Percentiles rank a stretch among this genome's conserved stretches.
phyloP scores from a whole-genome alignment of 2,113 vertebrate species.

The Hypocryptadius cinnamomeus region DNA sequence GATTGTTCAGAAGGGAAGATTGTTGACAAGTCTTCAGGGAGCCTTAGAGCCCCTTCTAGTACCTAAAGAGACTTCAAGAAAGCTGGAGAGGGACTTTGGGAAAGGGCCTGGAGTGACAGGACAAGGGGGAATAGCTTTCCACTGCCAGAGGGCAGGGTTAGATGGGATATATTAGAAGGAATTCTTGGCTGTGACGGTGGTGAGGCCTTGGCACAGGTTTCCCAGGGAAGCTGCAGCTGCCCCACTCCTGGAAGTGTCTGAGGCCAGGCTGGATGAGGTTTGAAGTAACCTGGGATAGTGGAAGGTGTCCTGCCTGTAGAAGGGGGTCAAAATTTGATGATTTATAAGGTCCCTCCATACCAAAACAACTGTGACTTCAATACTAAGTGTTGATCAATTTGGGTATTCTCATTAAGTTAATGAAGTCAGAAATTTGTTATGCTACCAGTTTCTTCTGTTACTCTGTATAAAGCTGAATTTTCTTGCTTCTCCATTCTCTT shows the following conservation, averaged over 20 bases:
- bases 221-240: not conserved
- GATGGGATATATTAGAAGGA: not conserved
- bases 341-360: not conserved
- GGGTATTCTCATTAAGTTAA: not conserved
- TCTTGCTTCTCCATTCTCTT: not conserved
- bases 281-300: not conserved
- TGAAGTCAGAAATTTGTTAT: not conserved
- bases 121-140: not conserved
- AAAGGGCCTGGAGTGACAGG: not conserved
- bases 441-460: not conserved
- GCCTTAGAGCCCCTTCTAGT: accelerated
- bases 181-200: not conserved
- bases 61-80: not conserved
- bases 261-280: accelerated
- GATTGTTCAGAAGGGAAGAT: not conserved
- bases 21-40: not conserved
- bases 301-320: not conserved
- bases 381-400: not conserved
- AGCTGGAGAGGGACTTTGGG: not conserved
- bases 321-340: not conserved
- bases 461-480: not conserved
- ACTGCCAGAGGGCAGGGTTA: not conserved
- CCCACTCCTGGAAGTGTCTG: not conserved
- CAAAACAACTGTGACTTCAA: not conserved
- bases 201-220: not conserved